These are phyloP conservation scores for Cryptomyrus ogoouensis DNA, from an alignment of 2,113 vertebrate species.

Conservation along the genomic window DNA sequence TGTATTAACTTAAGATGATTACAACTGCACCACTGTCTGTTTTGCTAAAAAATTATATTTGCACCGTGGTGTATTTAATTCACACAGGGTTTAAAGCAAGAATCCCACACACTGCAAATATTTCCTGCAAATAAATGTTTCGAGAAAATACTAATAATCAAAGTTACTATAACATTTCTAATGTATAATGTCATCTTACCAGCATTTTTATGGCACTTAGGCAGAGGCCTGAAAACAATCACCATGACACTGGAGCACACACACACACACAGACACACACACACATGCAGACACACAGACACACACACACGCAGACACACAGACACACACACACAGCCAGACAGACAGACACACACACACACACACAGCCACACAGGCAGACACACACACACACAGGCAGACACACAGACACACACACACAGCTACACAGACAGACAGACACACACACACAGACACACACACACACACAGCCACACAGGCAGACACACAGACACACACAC, in stretches of 20 bases:
- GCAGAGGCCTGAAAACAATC: not conserved
- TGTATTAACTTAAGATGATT: not conserved
- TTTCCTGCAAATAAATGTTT: not conserved
- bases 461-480: no score
- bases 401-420: no score
- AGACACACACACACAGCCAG: no score
- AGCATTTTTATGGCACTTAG: not conserved
- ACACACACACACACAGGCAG: no score
- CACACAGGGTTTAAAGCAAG: not conserved
- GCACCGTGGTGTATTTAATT: not conserved
- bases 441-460: no score
- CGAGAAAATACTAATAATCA: not conserved
- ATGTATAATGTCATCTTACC: not conserved
- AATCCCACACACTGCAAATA: not conserved
- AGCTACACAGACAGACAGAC: no score
- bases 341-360: no score
- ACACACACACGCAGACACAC: no score
- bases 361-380: no score
- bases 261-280: not conserved
- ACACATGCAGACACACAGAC: no score
- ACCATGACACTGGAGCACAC: not conserved
- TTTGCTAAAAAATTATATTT: not conserved
- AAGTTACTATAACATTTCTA: not conserved
- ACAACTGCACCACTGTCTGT: not conserved
- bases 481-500: no score